Evolutionary conservation across 1,140 invertebrate genomes (phyloP), one percentile per base, ranked within the genome.

Genomic region (Anoplolepis gracilipes): DNA sequence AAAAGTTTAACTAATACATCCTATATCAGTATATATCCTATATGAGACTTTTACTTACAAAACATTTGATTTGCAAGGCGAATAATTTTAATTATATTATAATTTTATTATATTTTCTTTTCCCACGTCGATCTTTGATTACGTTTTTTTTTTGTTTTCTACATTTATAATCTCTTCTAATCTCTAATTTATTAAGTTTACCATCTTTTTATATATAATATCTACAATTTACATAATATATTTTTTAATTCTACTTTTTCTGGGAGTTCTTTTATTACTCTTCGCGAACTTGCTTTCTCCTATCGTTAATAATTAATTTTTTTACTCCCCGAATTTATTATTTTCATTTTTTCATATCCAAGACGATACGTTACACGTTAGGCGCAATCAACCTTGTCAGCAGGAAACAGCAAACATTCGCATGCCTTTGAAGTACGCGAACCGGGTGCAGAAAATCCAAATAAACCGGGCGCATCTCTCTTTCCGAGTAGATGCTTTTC

Each of bases 401-500:
- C 67, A 55, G 19, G 57, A 85, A 69, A 91, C 65, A 91, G 87
- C 84, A 91, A 91, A 91, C 88, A 72, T 84, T 84, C 57, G 67
- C 61, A 61, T 42, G 42, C n/a, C 87, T 84, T 87, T 82, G 79
- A 79, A 57, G 49, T 79, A 81, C 75, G 77, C 49, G n/a, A 73
- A 65, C 64, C 55, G 46, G 69, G 46, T 30, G n/a, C 53, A 49
- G 28, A 89, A 76, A 81, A 65, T 87, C 39, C 46, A 88, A 90
- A 90, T 86, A 90, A 90, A 90, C 84, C 10, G 30, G n/a, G 10
- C 10, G n/a, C 30, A 28, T 49, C 53, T 64, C n/a, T 49, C 49
- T 87, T n/a, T 85, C 67, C 59, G 22, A 75, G 75, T 81, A 85
- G 25, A 65, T 28, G 25, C 25, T 22, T 65, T 69, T 57, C 61